Conservation (phyloP, 2,113 vertebrate genomes). For the Anser cygnoides region DNA sequence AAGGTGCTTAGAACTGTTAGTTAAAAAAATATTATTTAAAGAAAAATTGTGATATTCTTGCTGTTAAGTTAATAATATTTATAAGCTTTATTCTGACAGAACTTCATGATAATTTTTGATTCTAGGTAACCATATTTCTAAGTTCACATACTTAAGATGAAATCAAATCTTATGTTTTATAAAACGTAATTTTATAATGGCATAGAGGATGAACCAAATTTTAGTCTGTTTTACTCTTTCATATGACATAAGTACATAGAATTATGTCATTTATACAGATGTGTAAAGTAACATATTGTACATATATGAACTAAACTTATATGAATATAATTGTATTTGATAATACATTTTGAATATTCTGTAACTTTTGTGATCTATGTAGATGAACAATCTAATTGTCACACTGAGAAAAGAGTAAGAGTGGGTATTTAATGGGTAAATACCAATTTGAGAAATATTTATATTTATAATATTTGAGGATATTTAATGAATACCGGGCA, state of each 20-base stretch:
- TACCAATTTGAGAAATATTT: too few relatives aligned
- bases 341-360: not conserved
- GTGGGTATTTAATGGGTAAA: too few relatives aligned
- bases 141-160: not conserved
- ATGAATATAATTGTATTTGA: not conserved
- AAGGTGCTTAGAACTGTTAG: constrained; percentile 78
- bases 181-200: not conserved
- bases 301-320: not conserved
- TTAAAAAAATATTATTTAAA: not conserved
- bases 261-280: not conserved
- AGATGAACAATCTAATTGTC: not conserved
- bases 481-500: not conserved
- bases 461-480: too few relatives aligned
- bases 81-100: not conserved
- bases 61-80: not conserved
- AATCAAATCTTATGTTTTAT: not conserved
- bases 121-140: not conserved
- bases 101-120: not conserved
- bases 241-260: not conserved
- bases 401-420: not conserved
- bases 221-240: not conserved
- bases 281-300: not conserved
- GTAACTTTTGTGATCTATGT: not conserved
- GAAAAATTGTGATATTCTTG: not conserved
- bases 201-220: not conserved